Evolutionary conservation across 2,113 vertebrate species (phyloP).

Genomic region (Nycticorax nycticorax): DNA sequence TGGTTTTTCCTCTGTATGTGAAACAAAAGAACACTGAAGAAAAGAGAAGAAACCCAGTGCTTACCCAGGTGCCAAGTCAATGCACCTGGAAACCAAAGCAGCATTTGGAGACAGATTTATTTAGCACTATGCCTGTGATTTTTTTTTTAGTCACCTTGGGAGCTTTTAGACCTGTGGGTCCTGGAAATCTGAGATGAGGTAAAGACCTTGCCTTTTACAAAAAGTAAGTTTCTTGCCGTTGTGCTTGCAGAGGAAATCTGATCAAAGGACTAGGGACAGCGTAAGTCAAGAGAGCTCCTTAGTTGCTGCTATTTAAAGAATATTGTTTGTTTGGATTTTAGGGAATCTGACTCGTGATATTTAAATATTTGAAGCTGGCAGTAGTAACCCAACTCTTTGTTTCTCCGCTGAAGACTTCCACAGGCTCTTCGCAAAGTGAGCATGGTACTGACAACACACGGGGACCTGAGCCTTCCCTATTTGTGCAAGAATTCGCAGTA

Average conservation of each 20-base stretch:
- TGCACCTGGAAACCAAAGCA: neutral
- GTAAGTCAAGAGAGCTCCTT: neutral
- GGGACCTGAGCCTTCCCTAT: neutral
- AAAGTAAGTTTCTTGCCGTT: neutral
- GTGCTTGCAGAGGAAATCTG: neutral
- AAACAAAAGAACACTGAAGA: neutral
- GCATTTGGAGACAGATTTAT: neutral
- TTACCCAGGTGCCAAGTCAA: neutral
- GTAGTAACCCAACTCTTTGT: neutral
- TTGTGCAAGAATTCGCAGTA: neutral
- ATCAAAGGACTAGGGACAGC: neutral
- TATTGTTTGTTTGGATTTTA: neutral
- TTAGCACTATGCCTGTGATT: neutral
- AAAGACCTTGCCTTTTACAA: neutral
- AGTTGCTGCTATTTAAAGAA: neutral
- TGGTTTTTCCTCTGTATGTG: fast-evolving
- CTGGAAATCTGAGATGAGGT: neutral
- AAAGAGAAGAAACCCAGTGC: neutral
- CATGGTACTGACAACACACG: neutral
- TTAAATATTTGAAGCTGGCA: neutral
- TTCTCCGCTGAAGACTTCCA: neutral
- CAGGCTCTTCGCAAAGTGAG: neutral
- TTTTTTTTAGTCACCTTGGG: neutral
- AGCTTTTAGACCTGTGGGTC: neutral
- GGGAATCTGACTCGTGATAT: neutral